A percentile compares a stretch with the other conserved stretches of the same genome.
Evolutionary conservation across 2,888 invertebrate species (phyloP).

Genomic region (Drosophila limbata): DNA sequence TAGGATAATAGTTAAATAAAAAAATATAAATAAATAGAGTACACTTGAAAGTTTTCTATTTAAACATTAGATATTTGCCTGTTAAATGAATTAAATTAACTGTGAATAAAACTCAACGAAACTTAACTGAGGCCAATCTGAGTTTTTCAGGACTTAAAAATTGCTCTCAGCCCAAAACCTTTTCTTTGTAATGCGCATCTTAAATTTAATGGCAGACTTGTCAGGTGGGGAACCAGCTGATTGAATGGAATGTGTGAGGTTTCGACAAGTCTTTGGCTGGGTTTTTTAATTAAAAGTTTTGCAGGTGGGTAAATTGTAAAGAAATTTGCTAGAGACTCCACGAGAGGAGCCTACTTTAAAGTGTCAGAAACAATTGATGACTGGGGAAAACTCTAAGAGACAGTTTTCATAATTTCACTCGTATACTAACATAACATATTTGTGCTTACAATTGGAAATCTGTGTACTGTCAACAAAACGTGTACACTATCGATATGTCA

Average conservation of each 20-base stretch:
- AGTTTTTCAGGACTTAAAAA: constrained; percentile 8
- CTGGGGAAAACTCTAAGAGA: neutral
- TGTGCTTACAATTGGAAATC: constrained; percentile 73
- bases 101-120: neutral
- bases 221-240: constrained; percentile 33
- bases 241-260: constrained; percentile 55
- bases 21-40: too few species aligned
- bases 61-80: neutral
- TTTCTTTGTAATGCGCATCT: constrained; percentile 51
- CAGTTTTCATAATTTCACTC: constrained; percentile 47
- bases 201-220: constrained; percentile 56
- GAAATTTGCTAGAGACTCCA: constrained; percentile 27
- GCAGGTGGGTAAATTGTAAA: constrained; percentile 68
- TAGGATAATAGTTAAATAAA: too few species aligned
- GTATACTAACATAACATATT: constrained; percentile 32
- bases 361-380: constrained; percentile 44
- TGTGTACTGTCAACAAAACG: constrained; percentile 65
- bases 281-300: constrained; percentile 83
- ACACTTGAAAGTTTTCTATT: too few species aligned
- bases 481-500: neutral
- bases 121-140: constrained; percentile 37
- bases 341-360: constrained; percentile 47
- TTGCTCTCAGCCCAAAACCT: constrained; percentile 21
- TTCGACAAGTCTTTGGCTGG: constrained; percentile 36
- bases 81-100: constrained; percentile 6